A percentile compares a stretch with the other conserved stretches of the same genome.
These are phyloP conservation scores for Acronicta psi DNA, from an alignment of 2,888 invertebrate genomes.

Conservation along the genomic window DNA sequence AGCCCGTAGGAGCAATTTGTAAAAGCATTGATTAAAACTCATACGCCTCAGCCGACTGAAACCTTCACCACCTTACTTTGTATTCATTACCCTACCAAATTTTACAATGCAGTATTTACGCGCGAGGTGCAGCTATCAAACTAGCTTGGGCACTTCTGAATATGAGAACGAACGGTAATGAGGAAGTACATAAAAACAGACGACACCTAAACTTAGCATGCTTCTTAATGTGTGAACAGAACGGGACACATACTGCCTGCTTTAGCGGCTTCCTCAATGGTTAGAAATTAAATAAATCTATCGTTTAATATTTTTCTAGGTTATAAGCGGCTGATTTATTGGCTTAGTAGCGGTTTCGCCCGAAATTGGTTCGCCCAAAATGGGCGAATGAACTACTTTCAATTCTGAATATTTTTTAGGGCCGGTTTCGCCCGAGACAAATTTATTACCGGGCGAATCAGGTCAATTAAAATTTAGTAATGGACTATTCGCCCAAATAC, in stretches of 20 bases:
- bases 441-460: too few species aligned
- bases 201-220: slow-evolving; percentile 18
- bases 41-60: neutral
- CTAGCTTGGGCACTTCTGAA: slow-evolving; percentile 10
- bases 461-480: too few species aligned
- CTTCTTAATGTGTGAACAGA: slow-evolving; percentile 11
- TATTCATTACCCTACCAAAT: neutral
- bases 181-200: slow-evolving; percentile 41
- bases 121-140: slow-evolving; percentile 7
- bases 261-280: neutral
- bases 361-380: too few species aligned
- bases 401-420: too few species aligned
- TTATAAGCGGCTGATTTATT: neutral
- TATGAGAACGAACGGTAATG: slow-evolving; percentile 29
- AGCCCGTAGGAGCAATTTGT: too few species aligned
- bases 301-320: neutral
- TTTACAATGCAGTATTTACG: neutral
- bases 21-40: too few species aligned
- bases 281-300: neutral
- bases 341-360: too few species aligned
- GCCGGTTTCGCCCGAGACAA: too few species aligned
- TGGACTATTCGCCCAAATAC: too few species aligned
- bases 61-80: neutral
- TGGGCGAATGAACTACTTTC: too few species aligned
- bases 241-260: slow-evolving; percentile 16